These are phyloP conservation scores for Drosophila pandora DNA, from an alignment of 1,140 invertebrate species.

Conservation along the genomic window DNA sequence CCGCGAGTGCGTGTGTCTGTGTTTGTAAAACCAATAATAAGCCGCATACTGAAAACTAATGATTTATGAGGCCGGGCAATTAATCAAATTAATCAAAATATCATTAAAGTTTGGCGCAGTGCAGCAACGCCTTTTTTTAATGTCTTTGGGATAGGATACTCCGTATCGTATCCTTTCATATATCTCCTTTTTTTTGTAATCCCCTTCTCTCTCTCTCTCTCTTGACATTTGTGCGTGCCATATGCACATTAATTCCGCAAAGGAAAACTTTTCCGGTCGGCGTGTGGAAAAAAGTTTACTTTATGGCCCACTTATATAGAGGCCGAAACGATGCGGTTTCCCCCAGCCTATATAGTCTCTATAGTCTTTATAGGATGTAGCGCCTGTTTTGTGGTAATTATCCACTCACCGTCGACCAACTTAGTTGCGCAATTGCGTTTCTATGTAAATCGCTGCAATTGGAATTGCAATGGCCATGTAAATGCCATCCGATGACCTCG, in stretches of 20 bases:
- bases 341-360: neutral
- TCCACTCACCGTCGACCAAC: slow-evolving; percentile 59
- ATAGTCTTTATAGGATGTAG: slow-evolving; percentile 6
- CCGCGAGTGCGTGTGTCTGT: slow-evolving; percentile 2
- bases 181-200: slow-evolving; percentile 3
- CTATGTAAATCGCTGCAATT: slow-evolving; percentile 47
- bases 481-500: slow-evolving; percentile 15
- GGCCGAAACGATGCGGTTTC: slow-evolving; percentile 61
- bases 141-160: slow-evolving; percentile 18
- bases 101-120: slow-evolving; percentile 77
- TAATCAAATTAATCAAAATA: slow-evolving; percentile 80
- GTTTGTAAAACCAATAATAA: slow-evolving; percentile 61
- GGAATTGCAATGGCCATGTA: slow-evolving; percentile 17
- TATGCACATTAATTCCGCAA: slow-evolving; percentile 72
- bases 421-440: slow-evolving; percentile 55
- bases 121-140: slow-evolving; percentile 68
- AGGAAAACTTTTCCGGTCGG: slow-evolving; percentile 49
- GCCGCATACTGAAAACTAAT: slow-evolving; percentile 65
- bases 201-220: slow-evolving; percentile 3
- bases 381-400: slow-evolving; percentile 62
- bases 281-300: slow-evolving; percentile 65
- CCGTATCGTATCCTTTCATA: neutral
- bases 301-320: slow-evolving; percentile 68
- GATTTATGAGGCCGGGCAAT: slow-evolving; percentile 72
- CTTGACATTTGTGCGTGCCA: slow-evolving; percentile 68